Base-by-base conservation (phyloP, 1,140 invertebrate genomes). In the Cataglyphis hispanica region DNA sequence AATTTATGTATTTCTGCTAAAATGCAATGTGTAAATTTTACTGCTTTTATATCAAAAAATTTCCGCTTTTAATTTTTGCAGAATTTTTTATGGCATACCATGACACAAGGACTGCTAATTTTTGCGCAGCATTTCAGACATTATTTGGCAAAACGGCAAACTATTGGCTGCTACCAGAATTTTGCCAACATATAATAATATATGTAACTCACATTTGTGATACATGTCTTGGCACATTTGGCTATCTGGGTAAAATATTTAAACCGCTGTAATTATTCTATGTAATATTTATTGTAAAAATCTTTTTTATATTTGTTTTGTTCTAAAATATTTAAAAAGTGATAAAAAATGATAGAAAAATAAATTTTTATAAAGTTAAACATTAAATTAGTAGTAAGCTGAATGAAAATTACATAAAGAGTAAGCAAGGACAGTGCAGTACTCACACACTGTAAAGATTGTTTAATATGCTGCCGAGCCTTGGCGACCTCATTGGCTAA, bases 401-500 rank as follows among this genome's bases (percentile, higher is more conserved):
- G n/a, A n/a, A 56, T 88, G 25, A 89, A 90, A 87, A 88, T 86
- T 84, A 86, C 43, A 40, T 85, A 87, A 84, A 67, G 66, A 43
- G 86, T 90, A 84, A 88, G 84, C 81, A 88, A 91, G 89, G 86
- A 91, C 85, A 91, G 86, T 89, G 85, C 90, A 92, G 92, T 95
- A 96, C 95, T 96, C 94, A 96, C 96, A 95, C 94, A 95, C 93
- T 95, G 94, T 92, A 96, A 95, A 92, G 95, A 96, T 85, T 95
- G 93, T 95, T 95, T 95, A 93, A 96, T 95, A 92, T 96, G 95
- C 91, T 96, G 95, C 72, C 95, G 95, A 91, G 95, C 95, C 94
- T 95, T 96, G 92, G 95, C 95, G 87, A 96, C 95, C 91, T 96
- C 95, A 86, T 94, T 94, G 86, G 95, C 94, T 91, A 96, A 94